Base-by-base conservation (phyloP, 2,113 vertebrate species). In the Aegotheles bennettii region DNA sequence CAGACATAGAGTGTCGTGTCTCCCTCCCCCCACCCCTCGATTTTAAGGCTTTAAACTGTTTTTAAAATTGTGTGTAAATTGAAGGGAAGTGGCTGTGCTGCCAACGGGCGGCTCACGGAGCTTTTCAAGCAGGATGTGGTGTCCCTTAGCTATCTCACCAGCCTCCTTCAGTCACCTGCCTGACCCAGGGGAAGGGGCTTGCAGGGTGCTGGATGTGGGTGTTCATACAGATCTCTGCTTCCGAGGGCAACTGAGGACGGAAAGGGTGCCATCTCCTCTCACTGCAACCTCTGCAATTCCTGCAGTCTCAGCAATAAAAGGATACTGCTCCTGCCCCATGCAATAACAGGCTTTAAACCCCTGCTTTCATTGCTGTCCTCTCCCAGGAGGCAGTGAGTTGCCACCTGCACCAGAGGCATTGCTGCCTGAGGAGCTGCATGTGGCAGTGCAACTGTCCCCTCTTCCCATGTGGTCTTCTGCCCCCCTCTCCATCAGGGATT, bases 1-100 rank as follows among this genome's bases (percentile, higher is more conserved):
- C 96, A 94, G 93, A 97, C 97, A 97, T 96, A 97, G 96, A 92
- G 98, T 96, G 94, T 90, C 59, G 33, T 97, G 96, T 77, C 93
- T 95, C 65, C 60, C 64, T 77, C 67, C 19, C 26, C 73, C 70
- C 67, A 45, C 74, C 53, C 53, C 29, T 60, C 82, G 77, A 77
- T 98, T 98, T 98, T 98, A 98, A 97, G 96, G 97, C 75, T 96
- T 93, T 97, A 95, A 95, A 96, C 87, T 92, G 92, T 77, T 96
- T 94, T 93, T 90, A 77, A 85, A 82, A 85, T 71, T n/a, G 88
- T 93, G 84, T 94, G 85, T 91, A 93, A 95, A 96, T 95, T 68
- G 93, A 96, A 95, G 94, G 89, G 88, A 95, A 96, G 87, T 96
- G 89, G 89, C 95, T 74, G 65, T 67, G 90, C 85, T 93, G 93